A percentile compares a stretch with the other conserved stretches of the same genome.
phyloP scores from a whole-genome alignment of 35 echinoderm and acorn worm genomes.

The Heliocidaris erythrogramma region DNA sequence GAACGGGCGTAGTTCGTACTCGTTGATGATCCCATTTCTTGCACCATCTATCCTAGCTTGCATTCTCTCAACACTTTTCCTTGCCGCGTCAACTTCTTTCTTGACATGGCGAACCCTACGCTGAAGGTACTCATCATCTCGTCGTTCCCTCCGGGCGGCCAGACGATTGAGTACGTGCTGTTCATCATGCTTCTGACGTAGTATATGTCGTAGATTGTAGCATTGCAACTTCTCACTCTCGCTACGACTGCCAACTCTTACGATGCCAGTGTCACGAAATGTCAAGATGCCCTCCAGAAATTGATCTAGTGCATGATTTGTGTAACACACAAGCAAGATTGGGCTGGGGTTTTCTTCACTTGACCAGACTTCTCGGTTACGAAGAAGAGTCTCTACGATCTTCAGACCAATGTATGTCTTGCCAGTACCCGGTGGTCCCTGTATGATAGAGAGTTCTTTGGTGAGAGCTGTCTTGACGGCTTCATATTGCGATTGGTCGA shows the following conservation, averaged over 20 bases:
- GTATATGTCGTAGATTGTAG: constrained; percentile 38
- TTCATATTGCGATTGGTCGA: constrained; percentile 50
- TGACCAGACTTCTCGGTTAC: constrained; percentile 38
- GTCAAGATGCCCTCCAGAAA: no score
- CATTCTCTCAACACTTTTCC: neutral
- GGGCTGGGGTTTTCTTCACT: constrained; percentile 31
- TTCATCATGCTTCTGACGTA: no score
- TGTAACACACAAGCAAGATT: constrained; percentile 82
- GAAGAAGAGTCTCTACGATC: constrained; percentile 71
- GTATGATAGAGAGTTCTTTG: no score
- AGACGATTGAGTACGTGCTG: constrained; percentile 21
- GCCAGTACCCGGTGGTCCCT: no score
- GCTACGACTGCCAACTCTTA: constrained; percentile 80
- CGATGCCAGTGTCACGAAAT: no score
- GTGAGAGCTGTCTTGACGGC: constrained; percentile 46
- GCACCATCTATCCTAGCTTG: neutral
- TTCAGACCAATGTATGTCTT: constrained; percentile 88
- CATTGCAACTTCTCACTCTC: constrained; percentile 57
- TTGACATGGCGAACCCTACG: neutral
- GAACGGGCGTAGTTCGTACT: neutral
- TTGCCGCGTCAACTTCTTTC: neutral
- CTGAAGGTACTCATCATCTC: neutral
- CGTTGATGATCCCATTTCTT: no score
- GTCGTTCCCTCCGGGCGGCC: neutral
- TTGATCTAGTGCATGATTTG: constrained; percentile 95